Base-by-base conservation (phyloP, 2,797 vertebrate species). In the Halcyon leucocephala region DNA sequence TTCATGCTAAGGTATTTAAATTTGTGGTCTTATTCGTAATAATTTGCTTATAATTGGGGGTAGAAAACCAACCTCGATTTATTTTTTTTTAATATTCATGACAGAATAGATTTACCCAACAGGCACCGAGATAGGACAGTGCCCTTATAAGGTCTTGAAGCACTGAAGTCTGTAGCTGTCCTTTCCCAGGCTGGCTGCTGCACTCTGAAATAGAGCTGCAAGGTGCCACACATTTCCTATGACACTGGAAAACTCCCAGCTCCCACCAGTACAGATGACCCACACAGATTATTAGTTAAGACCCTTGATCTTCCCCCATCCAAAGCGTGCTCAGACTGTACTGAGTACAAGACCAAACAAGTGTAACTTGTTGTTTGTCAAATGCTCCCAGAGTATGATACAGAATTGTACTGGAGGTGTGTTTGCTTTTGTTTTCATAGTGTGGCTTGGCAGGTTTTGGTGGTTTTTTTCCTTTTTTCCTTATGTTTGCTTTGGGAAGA, bases 381-480 rank as follows among this genome's bases (percentile, higher is more conserved):
- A 8, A 69, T 42, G 4, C 10, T 82, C 26, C n/a, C 6, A 2
- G 37, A 20, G 11, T 46, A 33, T 33, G 26, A 71, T 39, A 11
- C 8, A 46, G 89, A 92, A 80, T 17, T 5, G 6, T 84, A 57
- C 5, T 9, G 22, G n/a, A 62, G 21, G 7, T 35, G 6, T 3
- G 6, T 31, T 52, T 52, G 17, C 28, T 42, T 84, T 54, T 29
- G 25, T 82, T 64, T 37, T 79, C 37, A 17, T 2, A 14, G 7
- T 28, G 51, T 9, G 0, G 0, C 48, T 79, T 54, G 7, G 11
- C 4, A 4, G 0, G 1, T 49, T 64, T 51, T 29, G 6, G 9
- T 26, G 9, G 0, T 0, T 5, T 33, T 5, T 16, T 15, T 52
- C 29, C 26, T 16, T 52, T 52, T 48, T 48, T 24, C 10, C n/a